These are phyloP conservation scores for Cephonodes hylas DNA, from an alignment of 2,888 invertebrate species.

Conservation along the genomic window DNA sequence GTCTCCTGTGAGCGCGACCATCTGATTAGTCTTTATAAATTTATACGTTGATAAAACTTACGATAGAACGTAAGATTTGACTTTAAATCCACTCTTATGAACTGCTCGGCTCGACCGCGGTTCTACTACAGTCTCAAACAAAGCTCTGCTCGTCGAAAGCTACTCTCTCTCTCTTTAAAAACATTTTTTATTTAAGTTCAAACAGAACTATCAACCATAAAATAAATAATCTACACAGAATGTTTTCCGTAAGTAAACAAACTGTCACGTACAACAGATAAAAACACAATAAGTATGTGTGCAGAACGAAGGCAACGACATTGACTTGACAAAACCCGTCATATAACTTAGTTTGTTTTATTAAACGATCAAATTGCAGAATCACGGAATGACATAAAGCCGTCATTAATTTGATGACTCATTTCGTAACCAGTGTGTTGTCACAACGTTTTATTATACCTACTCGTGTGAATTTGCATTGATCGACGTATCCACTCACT, in stretches of 20 bases:
- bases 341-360: conserved; percentile 9
- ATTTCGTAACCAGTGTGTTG: conserved; percentile 5
- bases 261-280: no score
- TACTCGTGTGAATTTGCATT: not conserved
- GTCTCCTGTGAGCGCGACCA: no score
- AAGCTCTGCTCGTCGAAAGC: no score
- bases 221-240: no score
- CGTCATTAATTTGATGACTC: conserved; percentile 8
- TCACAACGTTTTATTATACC: conserved; percentile 6
- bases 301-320: not conserved
- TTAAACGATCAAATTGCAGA: conserved; percentile 10
- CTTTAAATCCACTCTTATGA: no score
- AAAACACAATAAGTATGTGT: not conserved
- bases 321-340: conserved; percentile 1
- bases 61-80: no score
- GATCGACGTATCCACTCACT: not conserved
- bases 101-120: no score
- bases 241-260: no score
- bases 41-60: no score
- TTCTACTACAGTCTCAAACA: no score
- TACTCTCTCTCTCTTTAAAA: no score
- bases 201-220: not conserved
- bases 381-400: conserved; percentile 9
- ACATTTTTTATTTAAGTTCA: not conserved
- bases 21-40: no score